Base-by-base conservation (phyloP, 1,140 invertebrate species). In the Drosophila oshimai region DNA sequence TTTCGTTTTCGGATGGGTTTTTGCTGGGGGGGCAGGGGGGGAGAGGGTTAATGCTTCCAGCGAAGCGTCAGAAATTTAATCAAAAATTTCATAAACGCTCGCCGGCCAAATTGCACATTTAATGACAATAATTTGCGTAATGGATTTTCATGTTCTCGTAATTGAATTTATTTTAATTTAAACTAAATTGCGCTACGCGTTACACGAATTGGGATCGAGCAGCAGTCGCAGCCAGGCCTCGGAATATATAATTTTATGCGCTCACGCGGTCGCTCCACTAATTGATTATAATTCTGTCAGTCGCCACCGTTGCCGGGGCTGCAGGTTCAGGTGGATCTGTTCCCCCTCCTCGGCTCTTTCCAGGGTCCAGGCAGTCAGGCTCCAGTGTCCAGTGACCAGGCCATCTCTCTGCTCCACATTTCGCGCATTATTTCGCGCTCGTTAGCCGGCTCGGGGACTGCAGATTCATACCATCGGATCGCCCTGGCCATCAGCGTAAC, bases 241-340 rank as follows among this genome's bases (percentile, higher is more conserved):
- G 50, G 31, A 49, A 55, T 61, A 73, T 89, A 74, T 80, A 78
- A 87, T 89, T 89, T 87, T 83, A 89, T 89, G 86, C 79, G 84
- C 84, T 88, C 78, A 86, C 86, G 86, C 86, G 70, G 81, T 42
- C 76, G 44, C 74, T 72, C 76, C 86, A 89, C 88, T 89, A 89
- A 89, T 89, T 89, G 87, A 89, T 89, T 89, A 89, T 89, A 89
- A 89, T 89, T 87, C 81, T 78, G 76, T 86, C 86, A 89, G 86
- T 86, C 86, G 86, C 86, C 77, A 83, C 84, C 83, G 76, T 87
- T 58, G 69, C 57, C 55, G 4, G 45, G 33, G 18, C 26, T 44
- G 26, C 58, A 33, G 64, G 45, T 33, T 54, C 51, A 47, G 47
- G 45, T 44, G 46, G 24, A 34, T 46, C 44, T 41, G 36, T 10